These are phyloP conservation scores for Caenorhabditis macrosperma DNA, from an alignment of 2,888 invertebrate genomes.

Conservation along the genomic window DNA sequence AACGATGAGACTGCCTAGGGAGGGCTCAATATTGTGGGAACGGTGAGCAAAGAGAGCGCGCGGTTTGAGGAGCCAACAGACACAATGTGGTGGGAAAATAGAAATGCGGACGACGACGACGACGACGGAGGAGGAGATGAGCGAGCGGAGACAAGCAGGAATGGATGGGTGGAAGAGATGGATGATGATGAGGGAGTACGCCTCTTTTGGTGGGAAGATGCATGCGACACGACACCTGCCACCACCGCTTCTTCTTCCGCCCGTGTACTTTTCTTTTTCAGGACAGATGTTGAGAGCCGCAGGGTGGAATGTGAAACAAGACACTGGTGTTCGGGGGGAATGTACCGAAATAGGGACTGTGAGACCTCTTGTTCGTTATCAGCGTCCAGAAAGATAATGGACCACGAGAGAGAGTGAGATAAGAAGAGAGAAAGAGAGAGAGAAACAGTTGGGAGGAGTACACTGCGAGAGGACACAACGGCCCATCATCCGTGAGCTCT, in stretches of 20 bases:
- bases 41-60: constrained; percentile 34
- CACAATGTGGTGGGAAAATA: constrained; percentile 58
- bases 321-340: too few species aligned
- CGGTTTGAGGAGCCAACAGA: constrained; percentile 30
- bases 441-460: constrained; percentile 19
- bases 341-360: too few species aligned
- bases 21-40: constrained; percentile 60
- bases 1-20: constrained; percentile 52
- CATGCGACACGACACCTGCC: too few species aligned
- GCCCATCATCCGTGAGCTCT: constrained; percentile 20
- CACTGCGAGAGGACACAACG: constrained; percentile 2
- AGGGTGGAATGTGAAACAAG: too few species aligned
- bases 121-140: not conserved
- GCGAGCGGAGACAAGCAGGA: constrained; percentile 15
- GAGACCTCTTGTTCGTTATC: too few species aligned
- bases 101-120: constrained; percentile 31
- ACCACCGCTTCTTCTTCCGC: too few species aligned
- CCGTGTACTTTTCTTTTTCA: too few species aligned
- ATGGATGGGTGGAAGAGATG: not conserved
- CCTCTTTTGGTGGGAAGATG: not conserved
- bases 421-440: not conserved
- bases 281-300: too few species aligned
- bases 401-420: too few species aligned
- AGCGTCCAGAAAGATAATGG: too few species aligned
- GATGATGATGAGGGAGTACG: constrained; percentile 1